A percentile compares a stretch with the other conserved stretches of the same genome.
Evolutionary conservation across 2,113 vertebrate species (phyloP).

Genomic region (Urocitellus parryii): DNA sequence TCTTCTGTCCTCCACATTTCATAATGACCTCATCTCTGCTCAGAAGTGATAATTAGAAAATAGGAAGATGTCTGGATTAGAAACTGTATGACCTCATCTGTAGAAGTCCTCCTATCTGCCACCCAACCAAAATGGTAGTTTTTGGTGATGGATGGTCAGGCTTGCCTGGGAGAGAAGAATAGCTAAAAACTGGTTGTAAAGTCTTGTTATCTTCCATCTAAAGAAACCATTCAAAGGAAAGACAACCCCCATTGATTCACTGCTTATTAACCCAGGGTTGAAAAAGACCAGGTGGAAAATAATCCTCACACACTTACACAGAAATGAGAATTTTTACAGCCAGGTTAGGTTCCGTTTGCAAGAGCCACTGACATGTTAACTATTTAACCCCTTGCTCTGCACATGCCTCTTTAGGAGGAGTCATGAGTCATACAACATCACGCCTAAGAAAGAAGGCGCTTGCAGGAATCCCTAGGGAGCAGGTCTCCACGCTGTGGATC

Average conservation of each 20-base stretch:
- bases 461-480: neutral
- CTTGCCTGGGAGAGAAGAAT: neutral
- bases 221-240: neutral
- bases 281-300: neutral
- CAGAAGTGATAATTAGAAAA: neutral
- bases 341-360: neutral
- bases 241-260: neutral
- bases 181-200: neutral
- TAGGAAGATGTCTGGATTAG: neutral
- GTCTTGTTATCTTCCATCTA: neutral
- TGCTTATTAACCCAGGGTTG: neutral
- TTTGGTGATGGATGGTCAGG: neutral
- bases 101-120: too few relatives aligned
- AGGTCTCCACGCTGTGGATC: fast-evolving
- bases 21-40: neutral
- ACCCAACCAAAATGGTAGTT: neutral
- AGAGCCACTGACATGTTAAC: neutral
- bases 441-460: neutral
- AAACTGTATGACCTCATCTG: neutral
- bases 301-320: too few relatives aligned
- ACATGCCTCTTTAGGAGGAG: neutral
- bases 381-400: neutral
- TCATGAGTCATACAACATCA: too few relatives aligned
- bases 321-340: neutral
- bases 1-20: neutral